Evolutionary conservation across 2,888 invertebrate genomes (phyloP), one percentile per base, ranked within the genome.

Genomic region (Ochlodes sylvanus): DNA sequence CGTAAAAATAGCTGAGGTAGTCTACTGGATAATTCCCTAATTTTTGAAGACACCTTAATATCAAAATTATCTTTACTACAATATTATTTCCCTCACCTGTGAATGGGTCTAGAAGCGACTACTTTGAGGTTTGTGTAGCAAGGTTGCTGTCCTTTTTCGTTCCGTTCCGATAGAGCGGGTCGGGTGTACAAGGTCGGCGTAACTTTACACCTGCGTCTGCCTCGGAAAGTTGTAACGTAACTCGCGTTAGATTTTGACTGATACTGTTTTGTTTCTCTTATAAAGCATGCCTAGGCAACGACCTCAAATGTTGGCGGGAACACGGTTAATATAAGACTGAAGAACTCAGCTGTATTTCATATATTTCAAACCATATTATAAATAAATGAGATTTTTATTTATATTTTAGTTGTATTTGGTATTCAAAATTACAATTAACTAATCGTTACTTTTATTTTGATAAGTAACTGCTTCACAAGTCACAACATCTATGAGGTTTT

Each of bases 141-240:
- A 62, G 52, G 62, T 52, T 54, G 62, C 61, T 61, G 62, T 52
- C 62, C 62, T 62, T 62, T 62, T 62, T 54, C 62, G 62, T 62
- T 41, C 17, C 62, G 62, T 62, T 62, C 62, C 62, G 62, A 54
- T 62, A 62, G 62, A 62, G 62, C 47, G 62, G 52, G 62, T 52
- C n/a, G 52, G 52, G 21, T 62, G 50, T 19, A 54, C 62, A 62
- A 62, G 62, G 62, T 41, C 52, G 60, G 44, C 7, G 62, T 62
- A 62, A 62, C 52, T 2, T n/a, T 21, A 54, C 62, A 62, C 62
- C 52, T 62, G 52, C 32, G 27, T n/a, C 27, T 19, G 17, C 42
- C 27, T 61, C 61, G 61, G 61, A 61, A 61, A 61, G 61, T 50
- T 34, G 42, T 41, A 55, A 63, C 17, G 9, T 32, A 15, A 27